phyloP scores from a whole-genome alignment of 1,140 invertebrate species.

The Sycophila sp. region DNA sequence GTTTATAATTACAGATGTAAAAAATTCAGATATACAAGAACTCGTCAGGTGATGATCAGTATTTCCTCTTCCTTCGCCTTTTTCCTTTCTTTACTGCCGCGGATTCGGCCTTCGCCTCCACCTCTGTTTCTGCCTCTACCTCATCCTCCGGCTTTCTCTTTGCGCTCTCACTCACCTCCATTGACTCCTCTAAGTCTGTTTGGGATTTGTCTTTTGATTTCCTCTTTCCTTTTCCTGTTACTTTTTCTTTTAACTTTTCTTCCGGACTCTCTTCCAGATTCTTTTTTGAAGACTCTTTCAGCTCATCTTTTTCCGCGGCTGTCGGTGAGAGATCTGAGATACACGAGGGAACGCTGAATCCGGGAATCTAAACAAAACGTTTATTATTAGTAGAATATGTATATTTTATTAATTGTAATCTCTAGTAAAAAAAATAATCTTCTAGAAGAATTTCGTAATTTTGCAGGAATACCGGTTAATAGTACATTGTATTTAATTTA shows the following conservation, averaged over 20 bases:
- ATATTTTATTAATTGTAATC: too few relatives aligned
- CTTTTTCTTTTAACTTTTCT: too few relatives aligned
- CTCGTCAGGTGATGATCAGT: neutral
- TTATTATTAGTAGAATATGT: neutral
- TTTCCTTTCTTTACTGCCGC: constrained; percentile 3
- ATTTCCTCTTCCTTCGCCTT: constrained; percentile 36
- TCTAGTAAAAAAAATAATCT: too few relatives aligned
- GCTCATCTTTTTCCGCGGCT: neutral
- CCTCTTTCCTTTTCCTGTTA: too few relatives aligned
- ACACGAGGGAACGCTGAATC: constrained; percentile 57
- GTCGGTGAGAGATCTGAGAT: neutral
- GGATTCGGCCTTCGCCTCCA: neutral
- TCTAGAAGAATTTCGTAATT: too few relatives aligned
- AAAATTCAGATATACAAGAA: constrained; percentile 3
- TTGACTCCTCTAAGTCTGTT: too few relatives aligned
- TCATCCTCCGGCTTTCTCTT: neutral
- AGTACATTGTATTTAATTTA: too few relatives aligned
- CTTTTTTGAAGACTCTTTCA: constrained; percentile 19
- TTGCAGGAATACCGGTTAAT: too few relatives aligned
- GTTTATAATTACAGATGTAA: neutral
- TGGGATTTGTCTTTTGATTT: too few relatives aligned
- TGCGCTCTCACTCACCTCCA: too few relatives aligned
- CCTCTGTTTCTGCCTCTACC: neutral
- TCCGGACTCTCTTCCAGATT: too few relatives aligned
- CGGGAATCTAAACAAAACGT: constrained; percentile 54